Evolutionary conservation across 2,888 invertebrate species (phyloP).

Genomic region (Zele albiditarsus): DNA sequence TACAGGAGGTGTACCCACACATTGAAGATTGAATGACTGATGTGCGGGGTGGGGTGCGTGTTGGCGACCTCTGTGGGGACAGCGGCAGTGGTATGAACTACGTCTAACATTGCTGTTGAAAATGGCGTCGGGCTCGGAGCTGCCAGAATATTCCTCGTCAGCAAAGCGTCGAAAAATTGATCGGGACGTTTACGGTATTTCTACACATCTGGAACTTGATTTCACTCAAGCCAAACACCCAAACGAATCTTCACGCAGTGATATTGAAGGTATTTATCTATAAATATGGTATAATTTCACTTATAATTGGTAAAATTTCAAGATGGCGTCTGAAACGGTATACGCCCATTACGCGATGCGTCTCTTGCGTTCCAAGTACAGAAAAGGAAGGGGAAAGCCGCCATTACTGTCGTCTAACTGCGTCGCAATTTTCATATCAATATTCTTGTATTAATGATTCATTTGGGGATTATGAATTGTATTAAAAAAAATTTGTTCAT

Average conservation of each 20-base stretch:
- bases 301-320: slow-evolving; percentile 60
- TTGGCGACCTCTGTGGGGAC: slow-evolving; percentile 27
- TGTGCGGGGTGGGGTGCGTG: slow-evolving; percentile 5
- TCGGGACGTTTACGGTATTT: slow-evolving; percentile 57
- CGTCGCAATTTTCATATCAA: slow-evolving; percentile 52
- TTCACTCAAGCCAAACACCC: slow-evolving; percentile 57
- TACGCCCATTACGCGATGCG: slow-evolving; percentile 58
- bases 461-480: slow-evolving; percentile 1
- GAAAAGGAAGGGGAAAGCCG: slow-evolving; percentile 54
- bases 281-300: slow-evolving; percentile 61
- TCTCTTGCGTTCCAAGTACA: slow-evolving; percentile 51
- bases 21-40: slow-evolving; percentile 38
- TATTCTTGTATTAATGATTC: slow-evolving; percentile 36
- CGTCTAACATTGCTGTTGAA: slow-evolving; percentile 68
- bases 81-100: slow-evolving; percentile 55
- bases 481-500: background rate
- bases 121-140: slow-evolving; percentile 72
- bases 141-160: slow-evolving; percentile 70
- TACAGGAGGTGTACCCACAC: slow-evolving; percentile 43
- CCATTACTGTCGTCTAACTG: slow-evolving; percentile 64
- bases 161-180: slow-evolving; percentile 71
- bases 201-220: slow-evolving; percentile 57
- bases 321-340: slow-evolving; percentile 65
- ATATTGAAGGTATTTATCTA: slow-evolving; percentile 67
- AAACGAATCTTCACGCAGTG: slow-evolving; percentile 57